Percentiles rank a stretch among this genome's conserved stretches.
These are phyloP conservation scores for Torymus tubicola DNA, from an alignment of 2,888 invertebrate species.

Conservation along the genomic window DNA sequence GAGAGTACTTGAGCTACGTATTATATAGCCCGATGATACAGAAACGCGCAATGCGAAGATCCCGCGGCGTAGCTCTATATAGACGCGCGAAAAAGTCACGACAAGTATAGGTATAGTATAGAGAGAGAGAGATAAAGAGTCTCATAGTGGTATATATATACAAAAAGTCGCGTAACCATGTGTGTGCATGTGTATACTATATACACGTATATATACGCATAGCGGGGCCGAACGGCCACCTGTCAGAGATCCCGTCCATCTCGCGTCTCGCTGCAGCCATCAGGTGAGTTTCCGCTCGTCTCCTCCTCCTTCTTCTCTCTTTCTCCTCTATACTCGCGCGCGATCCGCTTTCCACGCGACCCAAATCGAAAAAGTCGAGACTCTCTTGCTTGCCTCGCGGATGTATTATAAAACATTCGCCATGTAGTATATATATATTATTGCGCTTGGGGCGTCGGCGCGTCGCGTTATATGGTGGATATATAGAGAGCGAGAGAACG, in stretches of 20 bases:
- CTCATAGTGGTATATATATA: background rate
- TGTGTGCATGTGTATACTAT: too few relatives aligned
- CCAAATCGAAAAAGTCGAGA: slow-evolving; percentile 39
- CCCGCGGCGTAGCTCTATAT: too few relatives aligned
- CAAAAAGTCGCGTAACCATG: slow-evolving; percentile 3
- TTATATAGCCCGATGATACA: too few relatives aligned
- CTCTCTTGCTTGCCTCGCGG: too few relatives aligned
- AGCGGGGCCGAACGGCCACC: slow-evolving; percentile 21
- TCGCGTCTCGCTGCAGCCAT: background rate
- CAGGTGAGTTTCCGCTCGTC: slow-evolving; percentile 38
- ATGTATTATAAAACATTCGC: too few relatives aligned
- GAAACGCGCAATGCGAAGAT: too few relatives aligned
- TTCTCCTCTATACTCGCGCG: background rate
- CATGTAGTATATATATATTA: background rate
- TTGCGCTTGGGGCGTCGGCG: slow-evolving; percentile 3
- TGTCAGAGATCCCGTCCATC: slow-evolving; percentile 15
- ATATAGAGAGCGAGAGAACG: background rate
- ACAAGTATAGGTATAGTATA: background rate
- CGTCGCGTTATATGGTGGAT: background rate
- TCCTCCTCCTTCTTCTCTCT: background rate
- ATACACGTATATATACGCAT: too few relatives aligned
- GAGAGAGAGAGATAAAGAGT: background rate
- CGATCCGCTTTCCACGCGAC: slow-evolving; percentile 42
- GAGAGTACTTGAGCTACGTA: too few relatives aligned
- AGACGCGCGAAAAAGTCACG: background rate